phyloP scores from a whole-genome alignment of 2,888 invertebrate genomes.

The Autographa pulchrina region DNA sequence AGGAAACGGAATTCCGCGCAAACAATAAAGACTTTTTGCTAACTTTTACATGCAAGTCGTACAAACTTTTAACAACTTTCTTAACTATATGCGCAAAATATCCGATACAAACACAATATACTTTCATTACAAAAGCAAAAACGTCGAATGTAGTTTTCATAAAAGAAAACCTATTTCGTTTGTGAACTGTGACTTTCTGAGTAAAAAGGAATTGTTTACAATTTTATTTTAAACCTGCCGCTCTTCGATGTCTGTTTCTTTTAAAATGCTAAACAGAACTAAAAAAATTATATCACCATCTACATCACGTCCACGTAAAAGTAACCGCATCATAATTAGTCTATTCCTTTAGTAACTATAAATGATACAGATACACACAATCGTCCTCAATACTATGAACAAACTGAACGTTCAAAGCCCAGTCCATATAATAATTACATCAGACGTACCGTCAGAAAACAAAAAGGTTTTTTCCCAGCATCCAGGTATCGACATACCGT shows the following conservation, averaged over 20 bases:
- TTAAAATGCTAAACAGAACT: too few species aligned
- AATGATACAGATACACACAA: too few species aligned
- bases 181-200: not conserved
- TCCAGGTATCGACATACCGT: constrained; percentile 61
- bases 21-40: constrained; percentile 76
- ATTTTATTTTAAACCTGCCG: too few species aligned
- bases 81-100: constrained; percentile 53
- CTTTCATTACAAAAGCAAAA: constrained; percentile 45
- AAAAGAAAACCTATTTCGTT: not conserved
- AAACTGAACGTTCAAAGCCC: not conserved
- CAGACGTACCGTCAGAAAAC: constrained; percentile 29
- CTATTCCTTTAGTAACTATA: too few species aligned
- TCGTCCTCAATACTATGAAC: not conserved
- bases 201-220: too few species aligned
- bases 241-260: too few species aligned
- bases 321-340: too few species aligned
- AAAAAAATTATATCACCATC: too few species aligned
- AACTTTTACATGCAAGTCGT: constrained; percentile 69
- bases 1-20: constrained; percentile 72
- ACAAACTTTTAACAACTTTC: constrained; percentile 47
- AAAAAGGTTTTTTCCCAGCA: constrained; percentile 56
- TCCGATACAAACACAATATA: constrained; percentile 39
- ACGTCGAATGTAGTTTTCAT: not conserved
- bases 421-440: not conserved
- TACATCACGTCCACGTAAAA: too few species aligned